Conservation (phyloP, 2,113 vertebrate genomes). For the Archilochus colubris region DNA sequence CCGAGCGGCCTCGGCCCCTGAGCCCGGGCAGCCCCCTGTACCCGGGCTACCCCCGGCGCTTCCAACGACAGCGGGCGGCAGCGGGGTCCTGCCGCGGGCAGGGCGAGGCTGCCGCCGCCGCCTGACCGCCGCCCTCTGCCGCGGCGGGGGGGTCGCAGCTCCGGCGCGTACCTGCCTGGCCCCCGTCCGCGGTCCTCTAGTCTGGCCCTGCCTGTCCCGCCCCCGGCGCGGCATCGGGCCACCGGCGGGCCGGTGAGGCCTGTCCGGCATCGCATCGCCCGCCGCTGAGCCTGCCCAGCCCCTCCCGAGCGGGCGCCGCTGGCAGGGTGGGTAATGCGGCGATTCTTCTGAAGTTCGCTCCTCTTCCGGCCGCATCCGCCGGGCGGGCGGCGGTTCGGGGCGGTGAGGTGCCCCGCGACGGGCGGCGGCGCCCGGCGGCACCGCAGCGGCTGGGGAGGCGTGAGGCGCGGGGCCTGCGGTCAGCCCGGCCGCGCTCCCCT, state of each 20-base stretch:
- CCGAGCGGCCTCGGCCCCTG: background rate
- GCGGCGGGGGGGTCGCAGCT: background rate
- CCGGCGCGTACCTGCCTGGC: background rate
- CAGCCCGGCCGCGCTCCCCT: background rate
- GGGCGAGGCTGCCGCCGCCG: background rate
- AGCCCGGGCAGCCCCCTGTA: background rate
- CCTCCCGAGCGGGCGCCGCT: background rate
- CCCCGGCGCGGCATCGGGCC: background rate
- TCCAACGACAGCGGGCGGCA: background rate
- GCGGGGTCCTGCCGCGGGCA: background rate
- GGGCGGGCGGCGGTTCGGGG: background rate
- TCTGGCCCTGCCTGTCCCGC: background rate
- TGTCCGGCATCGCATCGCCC: background rate
- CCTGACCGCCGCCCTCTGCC: background rate
- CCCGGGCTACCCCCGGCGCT: background rate
- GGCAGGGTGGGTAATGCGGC: background rate
- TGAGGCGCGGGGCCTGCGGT: background rate
- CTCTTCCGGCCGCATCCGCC: background rate
- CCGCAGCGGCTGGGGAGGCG: background rate
- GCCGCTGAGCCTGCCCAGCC: background rate
- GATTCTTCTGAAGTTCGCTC: background rate
- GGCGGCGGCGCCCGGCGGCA: background rate
- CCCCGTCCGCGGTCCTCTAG: background rate
- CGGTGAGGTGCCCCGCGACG: background rate
- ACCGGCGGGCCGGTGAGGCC: background rate